Percentiles rank a stretch among this genome's conserved stretches.
Evolutionary conservation across 2,797 vertebrate species (phyloP).

Genomic region (Pelobates cultripes): DNA sequence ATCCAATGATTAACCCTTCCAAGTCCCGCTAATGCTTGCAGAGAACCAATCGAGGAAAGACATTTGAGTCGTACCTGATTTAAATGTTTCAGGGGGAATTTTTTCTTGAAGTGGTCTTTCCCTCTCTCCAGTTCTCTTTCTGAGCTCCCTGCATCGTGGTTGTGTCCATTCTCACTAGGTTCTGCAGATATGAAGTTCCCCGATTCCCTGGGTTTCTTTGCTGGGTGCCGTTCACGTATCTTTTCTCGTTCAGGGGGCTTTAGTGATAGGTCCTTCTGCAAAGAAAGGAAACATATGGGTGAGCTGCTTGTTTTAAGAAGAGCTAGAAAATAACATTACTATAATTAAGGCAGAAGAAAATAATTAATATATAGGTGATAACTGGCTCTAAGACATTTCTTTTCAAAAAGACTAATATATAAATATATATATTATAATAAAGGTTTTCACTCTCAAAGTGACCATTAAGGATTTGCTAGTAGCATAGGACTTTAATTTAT

Average conservation of each 20-base stretch:
- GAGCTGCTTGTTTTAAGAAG: not conserved
- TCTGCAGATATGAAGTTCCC: slow-evolving; percentile 83
- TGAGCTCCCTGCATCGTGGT: slow-evolving; percentile 76
- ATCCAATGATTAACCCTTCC: no score
- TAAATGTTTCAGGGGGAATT: slow-evolving; percentile 86
- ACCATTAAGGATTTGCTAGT: no score
- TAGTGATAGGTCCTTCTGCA: slow-evolving; percentile 86
- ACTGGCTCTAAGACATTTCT: no score
- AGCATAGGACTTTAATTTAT: no score
- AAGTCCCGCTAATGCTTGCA: no score
- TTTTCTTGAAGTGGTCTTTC: slow-evolving; percentile 88
- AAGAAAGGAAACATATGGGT: not conserved
- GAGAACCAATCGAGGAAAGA: no score
- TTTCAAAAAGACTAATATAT: no score
- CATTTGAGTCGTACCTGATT: slow-evolving; percentile 83
- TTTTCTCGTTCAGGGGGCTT: slow-evolving; percentile 90
- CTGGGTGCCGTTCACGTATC: slow-evolving; percentile 77
- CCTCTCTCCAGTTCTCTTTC: slow-evolving; percentile 85
- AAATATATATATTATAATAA: no score
- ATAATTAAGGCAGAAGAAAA: no score
- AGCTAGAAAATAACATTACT: no score
- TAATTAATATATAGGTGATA: no score
- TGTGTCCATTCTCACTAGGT: slow-evolving; percentile 85
- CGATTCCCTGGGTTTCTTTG: slow-evolving; percentile 84
- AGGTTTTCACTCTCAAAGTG: no score